Conservation (phyloP, 2,888 invertebrate species). For the Hydroisotoma schaefferi region DNA sequence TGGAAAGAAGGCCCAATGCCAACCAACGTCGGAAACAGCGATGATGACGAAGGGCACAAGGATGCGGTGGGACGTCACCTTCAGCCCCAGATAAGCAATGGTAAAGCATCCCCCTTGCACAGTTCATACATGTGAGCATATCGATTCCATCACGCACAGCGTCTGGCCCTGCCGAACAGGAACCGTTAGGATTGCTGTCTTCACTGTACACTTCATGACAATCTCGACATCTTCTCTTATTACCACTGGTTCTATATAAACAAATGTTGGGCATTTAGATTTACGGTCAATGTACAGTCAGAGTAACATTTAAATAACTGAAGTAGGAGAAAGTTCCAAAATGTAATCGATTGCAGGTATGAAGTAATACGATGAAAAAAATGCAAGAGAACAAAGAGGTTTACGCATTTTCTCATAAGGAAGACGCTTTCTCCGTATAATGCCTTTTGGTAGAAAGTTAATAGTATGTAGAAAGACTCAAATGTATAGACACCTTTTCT, state of each 20-base stretch:
- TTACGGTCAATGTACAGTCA: not conserved
- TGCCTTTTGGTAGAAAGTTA: constrained; percentile 5
- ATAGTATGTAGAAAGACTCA: constrained; percentile 3
- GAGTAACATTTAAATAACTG: not conserved
- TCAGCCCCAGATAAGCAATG: constrained; percentile 83
- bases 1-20: constrained; percentile 75
- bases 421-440: not conserved
- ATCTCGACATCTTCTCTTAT: constrained; percentile 54
- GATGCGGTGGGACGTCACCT: constrained; percentile 78
- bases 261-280: constrained; percentile 3
- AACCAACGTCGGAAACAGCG: constrained; percentile 80
- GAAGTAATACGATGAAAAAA: not conserved
- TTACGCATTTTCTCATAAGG: too few relatives aligned
- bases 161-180: constrained; percentile 55
- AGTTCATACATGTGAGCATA: constrained; percentile 74
- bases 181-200: constrained; percentile 79
- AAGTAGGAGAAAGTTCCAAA: not conserved
- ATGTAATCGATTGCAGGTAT: not conserved
- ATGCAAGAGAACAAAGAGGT: not conserved
- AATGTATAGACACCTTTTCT: constrained; percentile 47
- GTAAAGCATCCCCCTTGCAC: constrained; percentile 85
- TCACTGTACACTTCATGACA: constrained; percentile 61
- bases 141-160: constrained; percentile 67
- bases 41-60: constrained; percentile 60
- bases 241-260: constrained; percentile 45